Base-by-base conservation (phyloP, 2,113 vertebrate genomes). In the Eurystomus gularis region DNA sequence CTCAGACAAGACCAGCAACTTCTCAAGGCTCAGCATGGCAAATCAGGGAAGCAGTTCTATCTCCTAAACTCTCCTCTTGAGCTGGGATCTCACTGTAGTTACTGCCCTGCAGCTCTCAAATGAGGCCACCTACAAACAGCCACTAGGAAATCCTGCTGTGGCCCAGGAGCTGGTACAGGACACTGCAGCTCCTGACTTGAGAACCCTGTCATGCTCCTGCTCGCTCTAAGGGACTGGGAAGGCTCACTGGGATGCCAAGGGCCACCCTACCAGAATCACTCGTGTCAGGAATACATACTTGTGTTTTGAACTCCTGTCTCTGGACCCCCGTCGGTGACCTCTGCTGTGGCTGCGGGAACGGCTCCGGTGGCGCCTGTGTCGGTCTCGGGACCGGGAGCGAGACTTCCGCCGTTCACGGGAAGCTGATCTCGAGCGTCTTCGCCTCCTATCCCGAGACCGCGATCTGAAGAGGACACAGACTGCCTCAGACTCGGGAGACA, bases 341-440 rank as follows among this genome's bases (percentile, higher is more conserved):
- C 98, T 96, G 98, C 98, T 99, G 83, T 98, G 99, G 92, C 99
- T 99, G 87, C 98, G 97, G 72, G 99, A 99, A 12, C 98, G 98
- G 97, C 98, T 99, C 80, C 99, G 98, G 84, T 99, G 99, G 76
- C 99, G 98, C 65, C 99, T 96, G 92, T 98, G 98, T 86, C 99
- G 98, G 75, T 99, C 99, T 25, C 98, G 98, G 5, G 99, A 99
- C 24, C 98, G 97, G 7, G 99, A 98, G 64, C 97, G 97, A 10
- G 97, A 98, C 39, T 98, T 98, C 29, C 98, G 98, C 78, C 97
- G 98, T 33, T 99, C 99, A 40, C 98, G 98, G 40, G 99, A 99
- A 2, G 98, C 21, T 0, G 99, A 99, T 21, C 98, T 96, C 0
- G 99, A 99, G 82, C 98, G 98, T 19, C 98, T 96, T 40, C 98